Percentiles rank a stretch among this genome's conserved stretches.
phyloP scores from a whole-genome alignment of 2,113 vertebrate species.

The Nibea coibor region DNA sequence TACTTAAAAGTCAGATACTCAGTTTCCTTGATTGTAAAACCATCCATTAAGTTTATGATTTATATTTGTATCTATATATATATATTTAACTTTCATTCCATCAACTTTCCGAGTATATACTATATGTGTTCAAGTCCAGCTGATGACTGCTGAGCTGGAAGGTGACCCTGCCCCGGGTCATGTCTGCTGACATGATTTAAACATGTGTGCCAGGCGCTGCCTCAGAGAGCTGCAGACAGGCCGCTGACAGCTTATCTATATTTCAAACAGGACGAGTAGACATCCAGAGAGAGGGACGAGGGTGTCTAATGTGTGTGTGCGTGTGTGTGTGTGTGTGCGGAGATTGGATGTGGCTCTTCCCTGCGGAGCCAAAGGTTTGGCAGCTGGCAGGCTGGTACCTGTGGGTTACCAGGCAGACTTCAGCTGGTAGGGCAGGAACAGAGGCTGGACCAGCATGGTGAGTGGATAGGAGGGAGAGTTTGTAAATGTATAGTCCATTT shows the following conservation, averaged over 20 bases:
- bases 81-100: neutral
- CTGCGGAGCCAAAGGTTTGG: conserved; percentile 50
- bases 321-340: conserved; percentile 17
- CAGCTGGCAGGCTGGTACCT: conserved; percentile 49
- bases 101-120: neutral
- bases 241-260: conserved; percentile 76
- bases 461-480: neutral
- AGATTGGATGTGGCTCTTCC: conserved; percentile 57
- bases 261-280: conserved; percentile 67
- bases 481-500: neutral
- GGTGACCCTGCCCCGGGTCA: conserved; percentile 61
- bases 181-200: conserved; percentile 70
- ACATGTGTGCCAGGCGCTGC: conserved; percentile 56
- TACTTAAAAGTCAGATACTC: neutral
- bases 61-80: neutral
- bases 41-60: neutral
- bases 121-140: neutral
- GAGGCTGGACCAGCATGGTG: neutral
- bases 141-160: conserved; percentile 24
- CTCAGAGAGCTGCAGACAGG: conserved; percentile 52
- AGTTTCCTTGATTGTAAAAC: neutral
- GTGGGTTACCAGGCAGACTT: conserved; percentile 76
- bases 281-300: conserved; percentile 15
- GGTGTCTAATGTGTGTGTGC: conserved; percentile 21
- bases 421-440: conserved; percentile 19